Evolutionary conservation across 1,140 invertebrate genomes (phyloP), one percentile per base, ranked within the genome.

Genomic region (Polypedilum vanderplanki): DNA sequence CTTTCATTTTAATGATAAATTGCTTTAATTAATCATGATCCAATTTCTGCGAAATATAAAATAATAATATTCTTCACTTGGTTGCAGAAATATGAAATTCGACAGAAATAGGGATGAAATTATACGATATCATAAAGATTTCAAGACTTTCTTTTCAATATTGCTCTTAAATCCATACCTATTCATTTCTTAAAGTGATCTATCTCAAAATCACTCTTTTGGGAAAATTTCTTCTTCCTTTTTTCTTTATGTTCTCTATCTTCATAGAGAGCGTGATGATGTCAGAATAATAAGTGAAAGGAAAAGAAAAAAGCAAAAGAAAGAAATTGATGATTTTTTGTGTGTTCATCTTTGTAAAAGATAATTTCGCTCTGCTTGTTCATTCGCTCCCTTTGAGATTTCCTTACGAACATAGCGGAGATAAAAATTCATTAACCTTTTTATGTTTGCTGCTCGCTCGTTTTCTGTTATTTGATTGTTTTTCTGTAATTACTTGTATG

Each of bases 11-110:
- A 70, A 70, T 70, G 65, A 70, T 70, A 70, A 70, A 70, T 70
- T 70, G 18, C 65, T 70, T 70, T 70, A 70, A 70, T 70, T 70
- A 70, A 70, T 70, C 65, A 70, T 70, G 65, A 18, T 70, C 65
- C 65, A 70, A 70, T 70, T 70, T 70, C 65, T 70, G 1, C 12
- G 46, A 57, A 33, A 33, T 33, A 33, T 33, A 5, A 33, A 33
- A 33, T 33, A n/a, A 33, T 33, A 33, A 33, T 3, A 33, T 3
- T 33, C 24, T 1, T 33, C 5, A 5, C 24, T 33, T 33, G 24
- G 24, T 33, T 5, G 24, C 24, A 33, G 1, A 5, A 1, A 33
- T 33, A 33, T 33, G 1, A 33, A 33, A 33, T 33, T 33, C 2
- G 5, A 33, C 24, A 33, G 24, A 33, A 33, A 33, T 33, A 33